Conservation (phyloP, 2,797 vertebrate genomes). For the Neomorphus geoffroyi region DNA sequence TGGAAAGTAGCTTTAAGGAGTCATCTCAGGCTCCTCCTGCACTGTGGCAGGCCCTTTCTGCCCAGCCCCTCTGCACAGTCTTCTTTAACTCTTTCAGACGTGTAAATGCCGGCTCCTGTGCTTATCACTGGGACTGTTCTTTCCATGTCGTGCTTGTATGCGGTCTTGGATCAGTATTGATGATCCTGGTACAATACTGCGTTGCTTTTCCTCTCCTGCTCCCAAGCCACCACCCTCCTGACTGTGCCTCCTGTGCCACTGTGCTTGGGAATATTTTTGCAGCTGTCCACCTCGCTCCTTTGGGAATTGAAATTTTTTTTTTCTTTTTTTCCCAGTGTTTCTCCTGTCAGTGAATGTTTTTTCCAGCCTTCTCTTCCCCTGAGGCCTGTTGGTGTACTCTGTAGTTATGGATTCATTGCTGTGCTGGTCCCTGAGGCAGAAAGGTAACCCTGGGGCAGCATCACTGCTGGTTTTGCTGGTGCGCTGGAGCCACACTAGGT, state of each 20-base stretch:
- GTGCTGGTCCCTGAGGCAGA: background rate
- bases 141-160: background rate
- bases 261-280: slow-evolving; percentile 34
- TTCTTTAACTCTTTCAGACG: slow-evolving; percentile 9
- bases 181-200: background rate
- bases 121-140: background rate
- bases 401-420: background rate
- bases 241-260: slow-evolving; percentile 19
- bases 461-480: background rate
- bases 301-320: background rate
- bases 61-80: background rate
- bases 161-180: background rate
- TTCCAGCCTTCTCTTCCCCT: slow-evolving; percentile 16
- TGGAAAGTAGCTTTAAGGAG: slow-evolving; percentile 42
- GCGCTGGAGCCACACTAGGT: background rate
- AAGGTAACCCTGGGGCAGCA: background rate
- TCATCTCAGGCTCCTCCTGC: slow-evolving; percentile 12
- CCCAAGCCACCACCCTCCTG: background rate
- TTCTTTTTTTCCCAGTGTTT: background rate
- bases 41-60: background rate
- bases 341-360: slow-evolving; percentile 21
- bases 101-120: background rate
- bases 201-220: background rate
- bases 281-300: slow-evolving; percentile 20
- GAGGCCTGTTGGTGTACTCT: background rate